Evolutionary conservation across 53 echinoderm and acorn worm genomes (phyloP).

Genomic region (Antedon mediterranea): DNA sequence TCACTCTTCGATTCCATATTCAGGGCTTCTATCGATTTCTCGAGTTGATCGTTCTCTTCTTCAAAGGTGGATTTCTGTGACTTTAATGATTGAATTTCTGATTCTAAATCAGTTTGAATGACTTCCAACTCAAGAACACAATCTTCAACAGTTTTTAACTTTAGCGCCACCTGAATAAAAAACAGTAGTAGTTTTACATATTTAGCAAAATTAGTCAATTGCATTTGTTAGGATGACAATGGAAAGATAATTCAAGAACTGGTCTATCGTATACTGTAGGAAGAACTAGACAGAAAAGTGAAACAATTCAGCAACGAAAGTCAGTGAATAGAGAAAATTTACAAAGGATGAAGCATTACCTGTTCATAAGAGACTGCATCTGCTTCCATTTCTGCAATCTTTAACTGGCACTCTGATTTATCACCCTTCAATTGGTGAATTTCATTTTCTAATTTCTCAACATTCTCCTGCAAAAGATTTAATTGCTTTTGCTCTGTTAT

Average conservation of each 20-base stretch:
- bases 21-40: neutral
- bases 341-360: too few relatives aligned
- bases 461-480: slow-evolving; percentile 6
- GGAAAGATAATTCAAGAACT: too few relatives aligned
- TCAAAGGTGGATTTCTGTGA: slow-evolving; percentile 10
- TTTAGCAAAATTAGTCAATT: too few relatives aligned
- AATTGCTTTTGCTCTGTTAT: slow-evolving; percentile 10
- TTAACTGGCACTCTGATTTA: slow-evolving; percentile 3
- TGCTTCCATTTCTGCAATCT: slow-evolving; percentile 5
- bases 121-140: slow-evolving; percentile 5
- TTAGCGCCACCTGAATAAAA: slow-evolving; percentile 6
- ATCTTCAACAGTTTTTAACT: neutral
- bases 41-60: neutral
- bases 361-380: neutral
- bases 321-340: too few relatives aligned
- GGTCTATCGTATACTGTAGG: too few relatives aligned
- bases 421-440: slow-evolving; percentile 13
- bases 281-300: too few relatives aligned
- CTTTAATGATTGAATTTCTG: slow-evolving; percentile 1
- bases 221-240: too few relatives aligned
- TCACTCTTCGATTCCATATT: neutral
- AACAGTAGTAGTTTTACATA: too few relatives aligned
- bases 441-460: slow-evolving; percentile 10
- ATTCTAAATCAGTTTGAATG: slow-evolving; percentile 12
- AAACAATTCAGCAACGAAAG: too few relatives aligned